Percentiles rank a stretch among this genome's conserved stretches.
phyloP scores from a whole-genome alignment of 1,140 invertebrate species.

The Dryas iulia region DNA sequence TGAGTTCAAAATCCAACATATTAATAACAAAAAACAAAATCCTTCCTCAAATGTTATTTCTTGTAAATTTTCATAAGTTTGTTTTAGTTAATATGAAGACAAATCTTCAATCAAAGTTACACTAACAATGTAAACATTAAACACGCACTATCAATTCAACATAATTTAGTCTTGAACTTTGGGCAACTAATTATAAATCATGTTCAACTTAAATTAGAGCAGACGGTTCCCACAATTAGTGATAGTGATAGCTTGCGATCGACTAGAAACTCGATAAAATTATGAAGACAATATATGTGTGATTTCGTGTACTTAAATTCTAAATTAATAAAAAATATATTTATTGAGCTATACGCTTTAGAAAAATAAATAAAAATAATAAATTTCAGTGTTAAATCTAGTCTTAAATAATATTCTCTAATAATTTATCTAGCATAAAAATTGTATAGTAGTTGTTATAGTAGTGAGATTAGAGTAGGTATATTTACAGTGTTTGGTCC shows the following conservation, averaged over 20 bases:
- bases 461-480: too few relatives aligned
- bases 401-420: too few relatives aligned
- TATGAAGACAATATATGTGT: background rate
- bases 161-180: background rate
- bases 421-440: too few relatives aligned
- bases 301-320: background rate
- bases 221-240: slow-evolving; percentile 9
- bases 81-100: background rate
- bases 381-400: too few relatives aligned
- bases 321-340: background rate
- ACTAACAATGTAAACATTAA: slow-evolving; percentile 4
- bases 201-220: slow-evolving; percentile 8
- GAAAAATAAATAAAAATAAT: too few relatives aligned
- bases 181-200: slow-evolving; percentile 10
- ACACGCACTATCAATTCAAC: background rate
- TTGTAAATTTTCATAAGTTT: background rate
- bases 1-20: too few relatives aligned
- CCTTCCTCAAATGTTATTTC: too few relatives aligned
- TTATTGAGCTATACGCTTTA: background rate
- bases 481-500: too few relatives aligned
- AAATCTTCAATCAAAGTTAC: background rate
- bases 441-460: too few relatives aligned
- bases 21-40: too few relatives aligned
- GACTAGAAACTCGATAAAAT: slow-evolving; percentile 9
- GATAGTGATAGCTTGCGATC: slow-evolving; percentile 15